Conservation (phyloP, 2,113 vertebrate genomes). For the Phaethornis superciliosus region DNA sequence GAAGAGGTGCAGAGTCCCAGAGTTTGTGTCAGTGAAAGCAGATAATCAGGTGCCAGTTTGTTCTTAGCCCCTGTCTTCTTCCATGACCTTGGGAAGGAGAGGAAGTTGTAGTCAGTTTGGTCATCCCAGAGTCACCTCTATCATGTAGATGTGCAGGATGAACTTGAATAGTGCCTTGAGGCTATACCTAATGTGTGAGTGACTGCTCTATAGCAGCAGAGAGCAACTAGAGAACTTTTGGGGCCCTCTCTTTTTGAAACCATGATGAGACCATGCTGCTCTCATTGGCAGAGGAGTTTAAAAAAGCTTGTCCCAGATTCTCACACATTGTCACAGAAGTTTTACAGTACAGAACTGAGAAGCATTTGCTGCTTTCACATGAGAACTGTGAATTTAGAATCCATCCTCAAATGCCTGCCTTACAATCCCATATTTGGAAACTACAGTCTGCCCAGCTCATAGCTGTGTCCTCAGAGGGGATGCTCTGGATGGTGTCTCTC, state of each 20-base stretch:
- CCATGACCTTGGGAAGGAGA: neutral
- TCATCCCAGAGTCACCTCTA: neutral
- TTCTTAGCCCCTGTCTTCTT: neutral
- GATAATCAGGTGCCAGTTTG: neutral
- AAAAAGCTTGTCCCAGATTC: neutral
- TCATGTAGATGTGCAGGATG: fast-evolving
- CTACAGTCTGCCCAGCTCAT: neutral
- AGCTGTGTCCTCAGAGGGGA: neutral
- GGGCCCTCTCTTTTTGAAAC: neutral
- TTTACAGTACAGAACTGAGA: neutral
- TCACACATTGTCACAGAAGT: neutral
- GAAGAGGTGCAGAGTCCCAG: neutral
- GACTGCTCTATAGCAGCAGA: neutral
- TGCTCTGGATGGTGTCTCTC: neutral
- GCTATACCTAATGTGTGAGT: neutral
- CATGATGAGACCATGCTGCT: neutral
- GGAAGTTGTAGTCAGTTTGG: neutral
- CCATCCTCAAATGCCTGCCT: neutral
- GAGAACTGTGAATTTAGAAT: neutral
- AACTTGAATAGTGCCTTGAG: neutral
- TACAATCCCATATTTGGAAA: neutral
- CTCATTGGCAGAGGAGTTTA: neutral
- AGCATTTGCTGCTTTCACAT: neutral
- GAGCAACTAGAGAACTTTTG: neutral
- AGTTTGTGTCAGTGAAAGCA: neutral